A percentile compares a stretch with the other conserved stretches of the same genome.
These are phyloP conservation scores for Gobius niger DNA, from an alignment of 2,113 vertebrate species.

Conservation along the genomic window DNA sequence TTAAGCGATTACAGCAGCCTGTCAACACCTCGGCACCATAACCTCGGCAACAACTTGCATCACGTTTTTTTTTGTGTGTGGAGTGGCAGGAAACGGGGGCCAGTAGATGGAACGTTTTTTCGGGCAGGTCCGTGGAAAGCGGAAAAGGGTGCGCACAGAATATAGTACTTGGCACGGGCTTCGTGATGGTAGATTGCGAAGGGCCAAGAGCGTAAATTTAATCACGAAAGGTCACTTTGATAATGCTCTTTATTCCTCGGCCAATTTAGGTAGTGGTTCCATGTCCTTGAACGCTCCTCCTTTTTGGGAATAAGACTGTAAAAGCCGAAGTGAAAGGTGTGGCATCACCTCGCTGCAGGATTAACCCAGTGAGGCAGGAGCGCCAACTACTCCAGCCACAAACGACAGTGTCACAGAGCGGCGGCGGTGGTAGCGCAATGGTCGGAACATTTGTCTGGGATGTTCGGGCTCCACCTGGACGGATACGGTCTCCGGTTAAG, in stretches of 20 bases:
- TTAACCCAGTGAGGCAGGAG: too few relatives aligned
- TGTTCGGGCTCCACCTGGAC: too few relatives aligned
- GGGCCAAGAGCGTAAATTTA: background rate
- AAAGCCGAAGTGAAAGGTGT: too few relatives aligned
- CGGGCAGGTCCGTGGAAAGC: background rate
- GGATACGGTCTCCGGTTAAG: too few relatives aligned
- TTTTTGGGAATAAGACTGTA: background rate
- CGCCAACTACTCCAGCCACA: too few relatives aligned
- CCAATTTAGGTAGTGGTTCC: background rate
- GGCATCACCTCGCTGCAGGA: too few relatives aligned
- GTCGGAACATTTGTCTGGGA: too few relatives aligned
- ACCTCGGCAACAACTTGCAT: conserved; percentile 1
- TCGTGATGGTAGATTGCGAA: background rate
- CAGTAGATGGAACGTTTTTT: background rate
- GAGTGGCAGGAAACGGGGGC: background rate
- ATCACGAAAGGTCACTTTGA: conserved; percentile 7
- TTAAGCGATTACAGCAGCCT: background rate
- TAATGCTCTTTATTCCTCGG: background rate
- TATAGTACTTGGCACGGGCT: background rate
- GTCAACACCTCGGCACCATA: background rate
- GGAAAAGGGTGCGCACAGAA: background rate
- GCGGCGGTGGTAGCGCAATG: too few relatives aligned
- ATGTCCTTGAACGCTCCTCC: background rate
- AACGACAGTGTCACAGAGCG: too few relatives aligned
- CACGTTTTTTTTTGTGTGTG: background rate